Base-by-base conservation (phyloP, 92 coral and sea anemone species). In the Virgularia gustaviana region DNA sequence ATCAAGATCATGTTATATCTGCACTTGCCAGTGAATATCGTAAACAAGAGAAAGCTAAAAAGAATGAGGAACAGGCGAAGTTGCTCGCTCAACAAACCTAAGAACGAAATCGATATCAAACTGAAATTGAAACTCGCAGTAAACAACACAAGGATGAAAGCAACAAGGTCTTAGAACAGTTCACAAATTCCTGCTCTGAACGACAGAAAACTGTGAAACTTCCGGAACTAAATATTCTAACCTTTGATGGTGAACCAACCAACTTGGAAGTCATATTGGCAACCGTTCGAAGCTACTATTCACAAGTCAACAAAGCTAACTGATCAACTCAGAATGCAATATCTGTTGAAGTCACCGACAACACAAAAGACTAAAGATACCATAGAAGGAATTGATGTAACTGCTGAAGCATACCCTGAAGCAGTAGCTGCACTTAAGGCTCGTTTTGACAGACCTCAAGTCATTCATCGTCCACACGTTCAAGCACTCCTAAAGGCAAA, bases 241-340 rank as follows among this genome's bases (percentile, higher is more conserved):
- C 71, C 61, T 81, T 76, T 59, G 78, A 76, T 49, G 81, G 86
- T 35, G 72, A 81, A 30, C 71, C 77, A 1, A 81, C 81, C 0
- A 76, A 81, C n/a, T n/a, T 81, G 81, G 78, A 76, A 81, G 49
- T 43, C 86, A 6, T 82, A 82, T 31, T 76, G 86, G 86, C 79
- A 82, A 60, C 86, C 73, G 44, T 55, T 80, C 43, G 85, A 80
- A 79, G 85, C 80, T 4, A 80, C 85, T 9, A 73, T 74, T 19
- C 86, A 82, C 78, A 82, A 76, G 5, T 77, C 86, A 3, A 37
- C 54, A 0, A 81, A 74, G 54, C 76, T 73, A 1, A 59, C 55
- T 42, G 49, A 80, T 35, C 79, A 80, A 47, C 18, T 80, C 16
- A 58, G 79, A 13, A 72, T 80, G 75, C 85, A 73, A 45, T 80